Percentiles rank a stretch among this genome's conserved stretches.
phyloP scores from a whole-genome alignment of 1,140 invertebrate genomes.

The Macrobrachium nipponense region DNA sequence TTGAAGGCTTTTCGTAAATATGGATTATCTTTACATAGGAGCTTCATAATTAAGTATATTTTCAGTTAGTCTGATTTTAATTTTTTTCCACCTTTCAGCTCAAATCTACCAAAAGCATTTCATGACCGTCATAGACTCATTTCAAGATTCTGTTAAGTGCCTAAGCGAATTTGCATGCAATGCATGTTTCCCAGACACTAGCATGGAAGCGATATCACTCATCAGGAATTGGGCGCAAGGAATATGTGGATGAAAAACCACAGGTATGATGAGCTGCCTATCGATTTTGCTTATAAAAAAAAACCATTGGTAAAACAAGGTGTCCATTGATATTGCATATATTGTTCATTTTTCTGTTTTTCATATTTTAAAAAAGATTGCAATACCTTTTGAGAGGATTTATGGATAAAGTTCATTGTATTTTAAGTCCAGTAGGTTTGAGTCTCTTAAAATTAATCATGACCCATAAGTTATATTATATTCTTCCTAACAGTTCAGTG shows the following conservation, averaged over 20 bases:
- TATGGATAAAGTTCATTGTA: not conserved
- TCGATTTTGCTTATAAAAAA: not conserved
- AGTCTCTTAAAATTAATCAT: no score
- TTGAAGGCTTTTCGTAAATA: not conserved
- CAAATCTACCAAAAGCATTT: conserved; percentile 95
- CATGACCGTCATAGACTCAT: conserved; percentile 96
- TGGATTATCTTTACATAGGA: not conserved
- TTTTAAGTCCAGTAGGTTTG: no score
- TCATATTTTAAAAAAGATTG: not conserved
- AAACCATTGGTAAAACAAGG: no score
- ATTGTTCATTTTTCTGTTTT: not conserved
- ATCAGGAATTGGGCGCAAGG: conserved; percentile 96
- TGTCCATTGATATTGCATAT: not conserved
- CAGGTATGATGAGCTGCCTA: conserved; percentile 69
- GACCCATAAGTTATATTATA: no score
- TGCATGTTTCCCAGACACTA: conserved; percentile 94
- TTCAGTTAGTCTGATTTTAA: conserved; percentile 31
- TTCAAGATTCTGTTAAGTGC: conserved; percentile 99
- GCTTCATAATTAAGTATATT: not conserved
- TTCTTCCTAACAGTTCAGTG: no score
- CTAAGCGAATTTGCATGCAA: conserved; percentile 99
- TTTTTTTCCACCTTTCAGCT: conserved; percentile 70
- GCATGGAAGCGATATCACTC: conserved; percentile 98
- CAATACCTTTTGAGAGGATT: not conserved
- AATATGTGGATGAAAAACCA: conserved; percentile 92